Evolutionary conservation across 2,888 invertebrate species (phyloP), one percentile per base, ranked within the genome.

Genomic region (Diaperis boleti): DNA sequence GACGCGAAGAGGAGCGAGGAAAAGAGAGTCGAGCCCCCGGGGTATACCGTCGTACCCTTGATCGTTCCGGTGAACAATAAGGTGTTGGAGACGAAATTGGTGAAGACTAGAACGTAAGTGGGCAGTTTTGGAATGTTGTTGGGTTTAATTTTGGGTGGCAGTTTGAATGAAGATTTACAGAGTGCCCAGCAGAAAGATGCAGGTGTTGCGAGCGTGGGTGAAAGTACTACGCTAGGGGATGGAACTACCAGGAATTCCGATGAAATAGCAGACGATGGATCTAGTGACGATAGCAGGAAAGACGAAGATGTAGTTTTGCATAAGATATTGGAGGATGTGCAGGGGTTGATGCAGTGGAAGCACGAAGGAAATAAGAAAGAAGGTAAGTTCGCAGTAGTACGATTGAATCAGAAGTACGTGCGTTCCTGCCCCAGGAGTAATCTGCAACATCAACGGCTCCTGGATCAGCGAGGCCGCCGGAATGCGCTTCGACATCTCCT

Each of bases 401-500:
- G 7, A 47, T 47, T 22, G 5, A 22, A 7, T 22, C 22, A 22
- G 22, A 31, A 31, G n/a, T 42, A 26, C 10, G 10, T 3, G 14
- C 20, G 26, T 6, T 68, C 63, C 50, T 11, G n/a, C 11, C 55
- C 61, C 17, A 72, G 76, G 71, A 10, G 50, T 72, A 4, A 20
- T 71, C 5, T 79, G 78, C 59, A 69, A 70, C 29, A 60, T 76
- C 0, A 65, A 62, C 26, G 79, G 79, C 4, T 69, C 70, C 11
- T 79, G 79, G 79, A 68, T 72, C 10, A 75, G 75, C 8, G 70
- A 73, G 35, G 68, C 73, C 2, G 77, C 73, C 3, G 79, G 79
- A 3, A 65, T 72, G 31, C 67, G 61, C 18, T 64, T 72, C 18
- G 69, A 66, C 17, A 59, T 63, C n/a, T 29, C 20, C 33, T 63